These are phyloP conservation scores for Garra rufa DNA, from an alignment of 2,113 vertebrate genomes.

Conservation along the genomic window DNA sequence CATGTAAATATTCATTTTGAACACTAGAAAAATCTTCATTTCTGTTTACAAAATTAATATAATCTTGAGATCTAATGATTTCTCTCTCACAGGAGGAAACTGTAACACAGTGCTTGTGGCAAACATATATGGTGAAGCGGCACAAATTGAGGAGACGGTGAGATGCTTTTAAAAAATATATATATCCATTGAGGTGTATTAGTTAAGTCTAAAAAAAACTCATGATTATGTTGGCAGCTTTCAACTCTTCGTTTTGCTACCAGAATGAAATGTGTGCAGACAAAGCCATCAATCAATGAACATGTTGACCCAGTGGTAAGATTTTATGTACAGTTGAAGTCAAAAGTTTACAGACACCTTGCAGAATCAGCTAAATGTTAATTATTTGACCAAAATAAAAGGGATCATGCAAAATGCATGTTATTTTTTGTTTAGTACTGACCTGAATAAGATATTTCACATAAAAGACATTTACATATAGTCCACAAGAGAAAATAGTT, in stretches of 20 bases:
- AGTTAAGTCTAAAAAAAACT: not conserved
- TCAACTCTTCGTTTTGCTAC: slow-evolving; percentile 87
- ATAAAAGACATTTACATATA: no score
- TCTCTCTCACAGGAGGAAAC: slow-evolving; percentile 78
- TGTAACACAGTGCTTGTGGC: slow-evolving; percentile 87
- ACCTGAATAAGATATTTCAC: no score
- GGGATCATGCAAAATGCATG: no score
- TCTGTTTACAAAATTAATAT: no score
- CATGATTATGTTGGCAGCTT: slow-evolving; percentile 72
- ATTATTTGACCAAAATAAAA: not conserved
- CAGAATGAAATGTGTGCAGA: slow-evolving; percentile 84
- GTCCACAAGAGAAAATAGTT: no score
- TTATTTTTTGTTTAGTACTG: no score
- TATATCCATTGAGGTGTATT: no score
- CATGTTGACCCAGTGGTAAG: slow-evolving; percentile 73
- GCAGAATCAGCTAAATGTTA: no score
- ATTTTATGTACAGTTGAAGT: not conserved
- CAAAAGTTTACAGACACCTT: no score
- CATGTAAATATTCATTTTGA: not conserved
- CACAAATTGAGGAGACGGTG: slow-evolving; percentile 86
- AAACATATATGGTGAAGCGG: slow-evolving; percentile 84
- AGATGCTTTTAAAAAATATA: no score
- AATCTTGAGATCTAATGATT: not conserved
- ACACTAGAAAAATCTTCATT: no score
- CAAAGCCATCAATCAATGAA: slow-evolving; percentile 77